Evolutionary conservation across 2,888 invertebrate species (phyloP).

Genomic region (Caenorhabditis panamensis): DNA sequence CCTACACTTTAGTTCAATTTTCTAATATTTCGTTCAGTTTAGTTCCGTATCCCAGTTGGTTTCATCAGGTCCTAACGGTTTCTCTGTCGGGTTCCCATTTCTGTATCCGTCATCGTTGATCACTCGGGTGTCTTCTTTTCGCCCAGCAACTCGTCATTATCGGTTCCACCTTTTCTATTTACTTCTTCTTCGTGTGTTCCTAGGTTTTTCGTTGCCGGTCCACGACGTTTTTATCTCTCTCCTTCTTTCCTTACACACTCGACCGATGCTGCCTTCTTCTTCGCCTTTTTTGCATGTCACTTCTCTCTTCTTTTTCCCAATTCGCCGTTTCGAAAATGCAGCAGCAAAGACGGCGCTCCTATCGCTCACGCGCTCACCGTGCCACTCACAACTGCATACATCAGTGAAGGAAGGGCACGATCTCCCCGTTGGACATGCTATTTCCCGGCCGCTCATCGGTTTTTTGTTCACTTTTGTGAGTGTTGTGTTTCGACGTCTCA

Average conservation of each 20-base stretch:
- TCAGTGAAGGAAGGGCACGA: slow-evolving; percentile 1
- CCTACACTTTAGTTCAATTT: neutral
- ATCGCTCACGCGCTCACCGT: slow-evolving; percentile 2
- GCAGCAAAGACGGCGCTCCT: slow-evolving; percentile 9
- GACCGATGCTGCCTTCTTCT: neutral
- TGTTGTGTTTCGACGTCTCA: slow-evolving; percentile 31
- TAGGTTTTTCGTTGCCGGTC: neutral
- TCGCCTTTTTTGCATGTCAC: neutral
- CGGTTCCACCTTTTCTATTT: neutral
- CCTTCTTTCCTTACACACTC: slow-evolving; percentile 4
- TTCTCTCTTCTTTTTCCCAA: slow-evolving; percentile 3
- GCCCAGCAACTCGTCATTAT: neutral
- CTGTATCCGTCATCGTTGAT: neutral
- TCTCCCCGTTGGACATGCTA: slow-evolving; percentile 1
- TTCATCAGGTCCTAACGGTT: neutral
- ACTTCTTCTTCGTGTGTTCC: neutral
- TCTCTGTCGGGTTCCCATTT: neutral
- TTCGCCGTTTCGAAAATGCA: slow-evolving; percentile 27
- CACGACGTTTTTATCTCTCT: neutral
- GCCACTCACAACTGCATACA: slow-evolving; percentile 19
- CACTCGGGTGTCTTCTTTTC: neutral
- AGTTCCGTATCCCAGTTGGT: neutral
- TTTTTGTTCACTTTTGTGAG: slow-evolving; percentile 39
- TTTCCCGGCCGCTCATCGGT: slow-evolving; percentile 10
- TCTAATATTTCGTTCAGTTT: neutral